These are phyloP conservation scores for Apostichopus parvimensis DNA, from an alignment of 35 echinoderm and acorn worm species.

Conservation along the genomic window DNA sequence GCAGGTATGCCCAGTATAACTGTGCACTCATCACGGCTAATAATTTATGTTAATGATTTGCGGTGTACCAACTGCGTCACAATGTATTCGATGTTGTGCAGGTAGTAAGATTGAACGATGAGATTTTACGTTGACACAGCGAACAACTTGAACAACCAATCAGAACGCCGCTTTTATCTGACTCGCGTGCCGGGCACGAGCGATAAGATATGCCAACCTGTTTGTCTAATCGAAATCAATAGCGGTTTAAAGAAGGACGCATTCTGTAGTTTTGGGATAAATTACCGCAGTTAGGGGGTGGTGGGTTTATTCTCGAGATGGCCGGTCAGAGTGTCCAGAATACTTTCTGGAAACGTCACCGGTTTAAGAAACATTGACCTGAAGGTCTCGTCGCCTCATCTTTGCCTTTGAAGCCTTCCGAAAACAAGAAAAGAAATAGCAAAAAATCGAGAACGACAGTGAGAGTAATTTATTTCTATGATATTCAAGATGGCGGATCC, in stretches of 20 bases:
- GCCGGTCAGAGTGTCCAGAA: constrained; percentile 15
- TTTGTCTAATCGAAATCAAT: constrained; percentile 19
- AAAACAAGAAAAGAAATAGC: background rate
- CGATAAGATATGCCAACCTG: constrained; percentile 33
- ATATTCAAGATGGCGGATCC: constrained; percentile 35
- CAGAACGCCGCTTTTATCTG: constrained; percentile 3
- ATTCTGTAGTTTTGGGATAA: constrained; percentile 35
- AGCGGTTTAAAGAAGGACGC: constrained; percentile 4
- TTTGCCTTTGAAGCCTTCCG: background rate
- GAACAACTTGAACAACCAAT: constrained; percentile 44
- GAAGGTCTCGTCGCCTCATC: background rate
- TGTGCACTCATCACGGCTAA: background rate
- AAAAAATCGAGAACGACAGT: background rate
- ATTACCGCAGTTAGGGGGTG: constrained; percentile 26
- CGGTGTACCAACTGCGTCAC: constrained; percentile 3
- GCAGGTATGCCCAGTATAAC: background rate
- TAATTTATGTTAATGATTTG: constrained; percentile 40
- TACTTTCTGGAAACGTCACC: constrained; percentile 27
- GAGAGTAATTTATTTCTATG: background rate
- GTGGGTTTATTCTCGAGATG: constrained; percentile 42
- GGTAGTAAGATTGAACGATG: background rate
- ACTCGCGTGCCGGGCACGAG: constrained; percentile 34
- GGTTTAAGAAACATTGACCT: constrained; percentile 4
- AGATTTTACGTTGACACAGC: constrained; percentile 35
- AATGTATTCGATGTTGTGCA: constrained; percentile 14